Evolutionary conservation across 1,140 invertebrate genomes (phyloP).

Genomic region (Drosophila tropicalis): DNA sequence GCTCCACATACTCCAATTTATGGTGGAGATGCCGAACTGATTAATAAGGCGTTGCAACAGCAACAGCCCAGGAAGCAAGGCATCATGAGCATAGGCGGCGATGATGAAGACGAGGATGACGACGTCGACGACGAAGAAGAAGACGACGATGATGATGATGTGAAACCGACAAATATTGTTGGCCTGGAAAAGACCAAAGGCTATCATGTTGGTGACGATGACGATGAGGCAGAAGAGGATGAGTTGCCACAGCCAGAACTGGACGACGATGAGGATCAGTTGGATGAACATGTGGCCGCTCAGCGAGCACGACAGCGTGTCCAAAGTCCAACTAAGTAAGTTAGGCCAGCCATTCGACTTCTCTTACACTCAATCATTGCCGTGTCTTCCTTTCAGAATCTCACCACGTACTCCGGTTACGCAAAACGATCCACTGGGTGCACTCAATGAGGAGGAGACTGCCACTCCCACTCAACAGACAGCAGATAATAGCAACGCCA

Average conservation of each 20-base stretch:
- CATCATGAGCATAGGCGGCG: conserved; percentile 77
- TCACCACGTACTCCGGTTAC: conserved; percentile 92
- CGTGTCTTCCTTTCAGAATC: conserved; percentile 82
- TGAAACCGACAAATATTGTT: conserved; percentile 14
- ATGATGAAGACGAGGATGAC: conserved; percentile 57
- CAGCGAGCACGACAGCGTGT: conserved; percentile 57
- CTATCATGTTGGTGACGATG: conserved; percentile 65
- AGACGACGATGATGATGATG: conserved; percentile 45
- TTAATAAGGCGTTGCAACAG: conserved; percentile 85
- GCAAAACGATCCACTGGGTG: conserved; percentile 95
- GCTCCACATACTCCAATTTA: conserved; percentile 84
- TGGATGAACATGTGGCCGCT: conserved; percentile 44
- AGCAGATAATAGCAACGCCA: conserved; percentile 22
- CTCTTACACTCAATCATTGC: neutral
- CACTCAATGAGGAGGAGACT: conserved; percentile 85
- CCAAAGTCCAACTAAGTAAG: conserved; percentile 83
- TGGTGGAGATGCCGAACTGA: conserved; percentile 89
- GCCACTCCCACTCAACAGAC: conserved; percentile 40
- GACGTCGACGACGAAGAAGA: conserved; percentile 36
- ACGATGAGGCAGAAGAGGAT: conserved; percentile 63
- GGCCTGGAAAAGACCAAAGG: conserved; percentile 28
- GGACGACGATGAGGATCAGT: conserved; percentile 77
- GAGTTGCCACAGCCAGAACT: conserved; percentile 83
- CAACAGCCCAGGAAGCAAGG: conserved; percentile 78
- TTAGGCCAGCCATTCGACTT: neutral